Evolutionary conservation across 2,797 vertebrate genomes (phyloP).

Genomic region (Fringilla coelebs): DNA sequence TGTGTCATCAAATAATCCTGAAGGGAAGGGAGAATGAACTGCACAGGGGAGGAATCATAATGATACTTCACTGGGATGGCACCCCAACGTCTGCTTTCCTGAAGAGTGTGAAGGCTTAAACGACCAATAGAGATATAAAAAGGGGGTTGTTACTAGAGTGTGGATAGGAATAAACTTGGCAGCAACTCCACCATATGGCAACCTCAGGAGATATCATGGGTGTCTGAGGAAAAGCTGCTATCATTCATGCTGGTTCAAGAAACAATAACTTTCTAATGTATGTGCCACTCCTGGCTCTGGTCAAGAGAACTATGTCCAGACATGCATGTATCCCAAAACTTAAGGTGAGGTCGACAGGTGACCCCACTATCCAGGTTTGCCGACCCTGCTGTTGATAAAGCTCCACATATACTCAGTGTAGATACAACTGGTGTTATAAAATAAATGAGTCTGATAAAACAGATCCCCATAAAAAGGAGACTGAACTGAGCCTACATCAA

Average conservation of each 20-base stretch:
- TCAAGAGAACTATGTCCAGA: background rate
- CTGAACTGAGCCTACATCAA: background rate
- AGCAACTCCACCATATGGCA: slow-evolving; percentile 18
- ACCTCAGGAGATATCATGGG: background rate
- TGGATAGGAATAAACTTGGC: slow-evolving; percentile 27
- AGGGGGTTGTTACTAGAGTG: background rate
- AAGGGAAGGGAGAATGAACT: slow-evolving; percentile 1
- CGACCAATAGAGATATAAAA: slow-evolving; percentile 12
- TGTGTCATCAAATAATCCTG: slow-evolving; percentile 44
- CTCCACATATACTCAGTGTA: background rate
- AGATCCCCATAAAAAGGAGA: background rate
- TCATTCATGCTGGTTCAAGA: background rate
- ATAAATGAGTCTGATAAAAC: background rate
- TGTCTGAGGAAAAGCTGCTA: background rate
- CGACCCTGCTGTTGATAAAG: background rate
- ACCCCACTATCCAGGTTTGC: background rate
- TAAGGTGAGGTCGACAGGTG: background rate
- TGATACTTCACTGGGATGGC: background rate
- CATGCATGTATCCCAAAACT: background rate
- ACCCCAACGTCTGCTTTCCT: slow-evolving; percentile 19
- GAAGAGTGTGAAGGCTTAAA: slow-evolving; percentile 20
- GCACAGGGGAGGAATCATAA: background rate
- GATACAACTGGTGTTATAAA: accelerated
- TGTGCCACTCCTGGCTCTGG: background rate
- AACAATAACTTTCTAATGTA: background rate